A percentile compares a stretch with the other conserved stretches of the same genome.
phyloP scores from a whole-genome alignment of 2,888 invertebrate species.

The Omphaloscelis lunosa region DNA sequence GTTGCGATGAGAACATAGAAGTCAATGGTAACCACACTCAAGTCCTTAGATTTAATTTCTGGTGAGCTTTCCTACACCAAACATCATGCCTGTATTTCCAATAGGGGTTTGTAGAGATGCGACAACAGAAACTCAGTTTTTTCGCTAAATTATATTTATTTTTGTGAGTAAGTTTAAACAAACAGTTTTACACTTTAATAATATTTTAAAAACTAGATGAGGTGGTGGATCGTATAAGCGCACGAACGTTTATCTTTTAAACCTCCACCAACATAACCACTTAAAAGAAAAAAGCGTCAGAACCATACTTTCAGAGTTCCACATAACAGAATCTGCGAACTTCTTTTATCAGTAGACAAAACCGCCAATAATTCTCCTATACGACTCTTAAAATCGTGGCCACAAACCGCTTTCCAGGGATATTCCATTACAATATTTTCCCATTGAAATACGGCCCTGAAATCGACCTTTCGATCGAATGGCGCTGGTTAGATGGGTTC shows the following conservation, averaged over 20 bases:
- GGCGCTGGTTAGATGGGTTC: constrained; percentile 47
- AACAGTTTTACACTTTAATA: too few species aligned
- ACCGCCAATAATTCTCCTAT: constrained; percentile 76
- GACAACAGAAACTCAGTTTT: neutral
- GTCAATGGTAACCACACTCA: neutral
- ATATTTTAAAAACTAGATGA: too few species aligned
- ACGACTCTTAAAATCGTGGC: constrained; percentile 77
- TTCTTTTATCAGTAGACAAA: constrained; percentile 69
- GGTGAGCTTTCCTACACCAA: too few species aligned
- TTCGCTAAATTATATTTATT: too few species aligned
- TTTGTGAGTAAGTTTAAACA: too few species aligned
- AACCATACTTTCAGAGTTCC: constrained; percentile 7
- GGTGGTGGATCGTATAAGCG: too few species aligned
- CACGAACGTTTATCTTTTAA: neutral
- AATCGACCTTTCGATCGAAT: constrained; percentile 68
- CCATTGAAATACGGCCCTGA: constrained; percentile 73
- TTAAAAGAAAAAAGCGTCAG: constrained; percentile 1
- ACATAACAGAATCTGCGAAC: constrained; percentile 52
- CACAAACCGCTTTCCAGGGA: constrained; percentile 69
- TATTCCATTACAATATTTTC: constrained; percentile 82
- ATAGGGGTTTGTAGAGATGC: neutral
- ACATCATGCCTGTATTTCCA: too few species aligned
- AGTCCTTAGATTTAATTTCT: neutral
- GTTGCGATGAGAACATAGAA: neutral
- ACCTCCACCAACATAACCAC: neutral